phyloP scores from a whole-genome alignment of 1,140 invertebrate genomes.

The Leguminivora glycinivorella region DNA sequence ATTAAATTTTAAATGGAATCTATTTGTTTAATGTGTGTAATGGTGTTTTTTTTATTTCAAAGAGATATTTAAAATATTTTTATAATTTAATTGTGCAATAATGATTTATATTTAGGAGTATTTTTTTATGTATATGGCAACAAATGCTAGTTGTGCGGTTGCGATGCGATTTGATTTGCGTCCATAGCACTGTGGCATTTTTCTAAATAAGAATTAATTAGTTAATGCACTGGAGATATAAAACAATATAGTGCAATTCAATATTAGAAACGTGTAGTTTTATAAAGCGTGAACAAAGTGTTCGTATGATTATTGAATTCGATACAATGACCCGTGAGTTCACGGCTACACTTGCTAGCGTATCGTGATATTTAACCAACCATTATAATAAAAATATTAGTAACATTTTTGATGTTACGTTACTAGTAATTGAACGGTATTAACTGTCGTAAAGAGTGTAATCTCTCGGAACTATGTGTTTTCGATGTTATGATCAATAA shows the following conservation, averaged over 20 bases:
- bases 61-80: too few relatives aligned
- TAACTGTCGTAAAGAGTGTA: background rate
- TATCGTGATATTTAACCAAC: conserved; percentile 51
- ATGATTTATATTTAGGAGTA: background rate
- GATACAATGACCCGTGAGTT: conserved; percentile 58
- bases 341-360: conserved; percentile 62
- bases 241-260: background rate
- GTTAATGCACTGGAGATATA: conserved; percentile 2
- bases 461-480: background rate
- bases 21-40: too few relatives aligned
- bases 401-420: conserved; percentile 50
- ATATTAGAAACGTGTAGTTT: conserved; percentile 2
- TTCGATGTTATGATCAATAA: conserved; percentile 18
- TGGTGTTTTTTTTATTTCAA: too few relatives aligned
- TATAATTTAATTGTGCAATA: background rate
- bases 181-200: conserved; percentile 52
- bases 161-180: conserved; percentile 62
- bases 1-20: too few relatives aligned
- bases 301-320: conserved; percentile 44
- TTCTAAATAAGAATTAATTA: conserved; percentile 39
- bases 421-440: conserved; percentile 13
- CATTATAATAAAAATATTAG: conserved; percentile 66
- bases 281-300: conserved; percentile 6
- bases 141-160: conserved; percentile 47
- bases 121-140: conserved; percentile 39